Percentiles rank a stretch among this genome's conserved stretches.
Evolutionary conservation across 53 echinoderm and acorn worm genomes (phyloP).

Genomic region (Pentamera pediparva): DNA sequence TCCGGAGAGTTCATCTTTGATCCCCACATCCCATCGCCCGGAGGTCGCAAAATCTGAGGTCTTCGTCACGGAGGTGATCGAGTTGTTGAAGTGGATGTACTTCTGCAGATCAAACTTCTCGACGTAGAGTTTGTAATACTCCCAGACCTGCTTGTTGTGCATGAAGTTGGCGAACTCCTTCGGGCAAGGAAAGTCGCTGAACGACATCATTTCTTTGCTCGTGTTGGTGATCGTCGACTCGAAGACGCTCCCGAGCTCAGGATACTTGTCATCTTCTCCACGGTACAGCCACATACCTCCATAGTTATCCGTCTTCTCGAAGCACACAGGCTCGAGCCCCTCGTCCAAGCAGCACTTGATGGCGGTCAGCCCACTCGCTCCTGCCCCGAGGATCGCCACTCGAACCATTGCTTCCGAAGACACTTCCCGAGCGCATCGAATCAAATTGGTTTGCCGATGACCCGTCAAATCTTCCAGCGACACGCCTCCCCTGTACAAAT

Average conservation of each 20-base stretch:
- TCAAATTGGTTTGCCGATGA: too few species aligned
- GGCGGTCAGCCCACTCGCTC: constrained; percentile 72
- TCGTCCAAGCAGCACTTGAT: constrained; percentile 85
- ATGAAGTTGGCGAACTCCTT: constrained; percentile 82
- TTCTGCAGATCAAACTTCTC: constrained; percentile 41
- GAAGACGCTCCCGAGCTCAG: constrained; percentile 52
- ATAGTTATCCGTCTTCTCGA: constrained; percentile 70
- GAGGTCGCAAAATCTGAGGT: constrained; percentile 39
- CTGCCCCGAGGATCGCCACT: constrained; percentile 78
- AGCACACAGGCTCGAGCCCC: constrained; percentile 67
- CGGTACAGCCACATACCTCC: constrained; percentile 82
- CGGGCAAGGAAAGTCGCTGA: constrained; percentile 79
- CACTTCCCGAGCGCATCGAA: too few species aligned
- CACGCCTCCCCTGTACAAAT: too few species aligned
- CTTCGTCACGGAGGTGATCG: constrained; percentile 26
- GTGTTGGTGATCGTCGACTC: constrained; percentile 56
- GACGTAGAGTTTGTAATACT: constrained; percentile 41
- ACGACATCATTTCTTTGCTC: constrained; percentile 62
- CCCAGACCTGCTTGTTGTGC: constrained; percentile 69
- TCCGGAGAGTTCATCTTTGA: constrained; percentile 19
- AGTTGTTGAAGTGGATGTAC: constrained; percentile 41
- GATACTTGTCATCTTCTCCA: constrained; percentile 23
- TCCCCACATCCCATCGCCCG: constrained; percentile 44
- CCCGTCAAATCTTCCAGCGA: too few species aligned
- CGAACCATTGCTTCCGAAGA: too few species aligned